Conservation (phyloP, 1,140 invertebrate genomes). For the Trinorchestia longiramus region DNA sequence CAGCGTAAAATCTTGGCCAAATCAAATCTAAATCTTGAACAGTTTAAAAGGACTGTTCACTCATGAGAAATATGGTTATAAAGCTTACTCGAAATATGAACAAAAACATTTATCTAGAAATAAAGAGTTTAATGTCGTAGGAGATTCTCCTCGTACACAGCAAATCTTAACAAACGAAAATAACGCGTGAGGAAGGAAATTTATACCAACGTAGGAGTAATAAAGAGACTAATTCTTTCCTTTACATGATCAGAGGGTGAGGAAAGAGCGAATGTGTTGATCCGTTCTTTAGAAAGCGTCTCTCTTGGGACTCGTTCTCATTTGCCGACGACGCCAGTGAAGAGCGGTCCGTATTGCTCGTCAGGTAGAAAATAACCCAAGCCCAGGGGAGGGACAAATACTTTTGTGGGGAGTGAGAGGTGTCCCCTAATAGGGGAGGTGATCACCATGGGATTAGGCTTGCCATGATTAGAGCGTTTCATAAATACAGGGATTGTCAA, state of each 20-base stretch:
- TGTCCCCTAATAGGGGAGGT: background rate
- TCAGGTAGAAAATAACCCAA: constrained; percentile 26
- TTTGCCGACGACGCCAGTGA: background rate
- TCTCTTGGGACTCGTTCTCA: background rate
- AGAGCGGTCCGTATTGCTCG: background rate
- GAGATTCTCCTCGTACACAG: background rate
- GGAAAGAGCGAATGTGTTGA: background rate
- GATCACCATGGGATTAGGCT: background rate
- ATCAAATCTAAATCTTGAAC: too few relatives aligned
- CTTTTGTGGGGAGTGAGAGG: background rate
- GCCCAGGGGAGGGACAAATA: background rate
- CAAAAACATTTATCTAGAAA: too few relatives aligned
- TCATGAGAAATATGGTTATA: too few relatives aligned
- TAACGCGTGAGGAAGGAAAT: background rate
- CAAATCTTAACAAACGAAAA: background rate
- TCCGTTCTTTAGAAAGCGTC: constrained; percentile 35
- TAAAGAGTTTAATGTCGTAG: background rate
- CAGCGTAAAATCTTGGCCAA: too few relatives aligned
- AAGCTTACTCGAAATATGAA: too few relatives aligned
- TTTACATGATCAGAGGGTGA: background rate
- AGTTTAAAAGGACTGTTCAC: too few relatives aligned
- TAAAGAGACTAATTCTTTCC: background rate
- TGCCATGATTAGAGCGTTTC: background rate
- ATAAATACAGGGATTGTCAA: background rate
- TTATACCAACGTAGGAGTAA: background rate